Conservation (phyloP, 2,113 vertebrate species). For the Tyto alba region DNA sequence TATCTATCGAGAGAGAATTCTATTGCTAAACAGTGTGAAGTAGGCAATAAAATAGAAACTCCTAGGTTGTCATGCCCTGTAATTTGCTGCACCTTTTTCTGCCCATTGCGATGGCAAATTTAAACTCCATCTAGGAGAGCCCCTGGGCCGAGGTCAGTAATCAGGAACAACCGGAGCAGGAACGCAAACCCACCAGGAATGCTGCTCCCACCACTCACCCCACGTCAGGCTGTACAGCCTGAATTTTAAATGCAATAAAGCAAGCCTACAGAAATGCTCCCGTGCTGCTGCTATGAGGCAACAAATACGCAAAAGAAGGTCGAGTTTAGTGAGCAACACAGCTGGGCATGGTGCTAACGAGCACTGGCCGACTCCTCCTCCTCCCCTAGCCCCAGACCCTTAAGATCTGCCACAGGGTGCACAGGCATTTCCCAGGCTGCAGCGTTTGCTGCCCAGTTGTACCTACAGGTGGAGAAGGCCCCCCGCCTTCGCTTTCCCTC, state of each 20-base stretch:
- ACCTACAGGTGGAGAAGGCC: neutral
- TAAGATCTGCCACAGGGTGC: rapidly evolving
- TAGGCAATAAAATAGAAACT: neutral
- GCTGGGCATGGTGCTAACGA: neutral
- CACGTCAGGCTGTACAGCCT: neutral
- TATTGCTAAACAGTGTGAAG: neutral
- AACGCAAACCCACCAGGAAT: neutral
- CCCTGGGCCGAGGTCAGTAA: neutral
- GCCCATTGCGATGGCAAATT: neutral
- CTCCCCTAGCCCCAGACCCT: neutral
- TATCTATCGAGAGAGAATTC: neutral
- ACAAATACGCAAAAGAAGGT: neutral
- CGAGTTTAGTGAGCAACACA: rapidly evolving
- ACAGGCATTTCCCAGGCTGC: neutral
- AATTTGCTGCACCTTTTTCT: neutral
- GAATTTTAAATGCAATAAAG: neutral
- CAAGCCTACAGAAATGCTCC: neutral
- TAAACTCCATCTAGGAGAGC: neutral
- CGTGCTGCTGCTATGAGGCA: neutral
- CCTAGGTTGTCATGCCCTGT: neutral
- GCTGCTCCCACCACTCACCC: neutral
- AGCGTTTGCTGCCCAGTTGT: neutral
- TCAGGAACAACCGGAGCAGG: neutral
- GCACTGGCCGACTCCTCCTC: neutral
- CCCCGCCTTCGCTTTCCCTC: neutral